phyloP scores from a whole-genome alignment of 2,797 vertebrate genomes.

The Gymnothorax javanicus region DNA sequence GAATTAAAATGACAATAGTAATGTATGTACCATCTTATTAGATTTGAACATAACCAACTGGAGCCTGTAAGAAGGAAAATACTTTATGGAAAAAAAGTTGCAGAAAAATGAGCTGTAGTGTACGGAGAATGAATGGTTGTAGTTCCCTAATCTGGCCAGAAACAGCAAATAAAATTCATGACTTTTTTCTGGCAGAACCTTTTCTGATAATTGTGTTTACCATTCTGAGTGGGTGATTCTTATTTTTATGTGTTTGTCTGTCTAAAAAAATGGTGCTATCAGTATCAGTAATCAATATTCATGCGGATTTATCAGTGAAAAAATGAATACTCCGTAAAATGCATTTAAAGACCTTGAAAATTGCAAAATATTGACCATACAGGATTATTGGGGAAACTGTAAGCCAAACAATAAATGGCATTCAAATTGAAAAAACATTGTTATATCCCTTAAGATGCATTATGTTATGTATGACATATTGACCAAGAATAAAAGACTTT shows the following conservation, averaged over 20 bases:
- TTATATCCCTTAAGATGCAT: constrained; percentile 71
- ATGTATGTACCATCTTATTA: constrained; percentile 9
- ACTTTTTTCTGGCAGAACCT: constrained; percentile 64
- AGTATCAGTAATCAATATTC: constrained; percentile 58
- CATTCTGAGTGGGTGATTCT: constrained; percentile 67
- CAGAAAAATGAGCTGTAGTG: constrained; percentile 73
- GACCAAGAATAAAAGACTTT: constrained; percentile 72
- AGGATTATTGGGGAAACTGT: constrained; percentile 20
- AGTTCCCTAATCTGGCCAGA: constrained; percentile 63
- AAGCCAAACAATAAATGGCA: constrained; percentile 48
- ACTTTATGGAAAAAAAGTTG: constrained; percentile 77
- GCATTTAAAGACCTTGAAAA: constrained; percentile 61
- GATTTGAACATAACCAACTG: constrained; percentile 68
- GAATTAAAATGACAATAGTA: neutral
- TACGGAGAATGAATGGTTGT: constrained; percentile 61
- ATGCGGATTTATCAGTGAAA: constrained; percentile 56
- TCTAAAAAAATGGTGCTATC: constrained; percentile 66
- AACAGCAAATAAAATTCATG: constrained; percentile 73
- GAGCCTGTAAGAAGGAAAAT: constrained; percentile 78
- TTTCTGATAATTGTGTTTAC: constrained; percentile 64
- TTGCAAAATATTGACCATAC: constrained; percentile 7
- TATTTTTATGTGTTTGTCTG: constrained; percentile 65
- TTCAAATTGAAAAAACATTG: constrained; percentile 60
- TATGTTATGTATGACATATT: constrained; percentile 76
- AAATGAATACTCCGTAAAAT: constrained; percentile 66